Evolutionary conservation across 2,888 invertebrate species (phyloP), one percentile per base, ranked within the genome.

Genomic region (Ophraella communa): DNA sequence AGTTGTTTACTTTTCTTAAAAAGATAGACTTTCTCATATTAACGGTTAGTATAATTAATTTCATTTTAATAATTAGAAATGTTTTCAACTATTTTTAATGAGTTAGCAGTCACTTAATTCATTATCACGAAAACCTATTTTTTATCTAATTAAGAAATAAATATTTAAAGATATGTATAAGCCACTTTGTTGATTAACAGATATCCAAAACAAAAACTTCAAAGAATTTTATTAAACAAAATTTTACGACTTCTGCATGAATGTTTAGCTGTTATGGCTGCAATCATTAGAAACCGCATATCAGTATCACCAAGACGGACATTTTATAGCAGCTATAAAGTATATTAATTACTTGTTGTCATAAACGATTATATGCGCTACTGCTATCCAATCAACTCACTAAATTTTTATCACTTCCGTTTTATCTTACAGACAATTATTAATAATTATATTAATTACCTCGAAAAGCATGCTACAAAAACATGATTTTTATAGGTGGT

Each of bases 281-380:
- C 8, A 5, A 49, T 49, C 24, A 49, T 17, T 23, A 49, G n/a
- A 14, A 24, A 24, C 14, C 49, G 45, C 23, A 17, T 24, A 49
- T 49, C 27, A 24, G 49, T 27, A 49, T 49, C 14, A 49, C 49
- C 21, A 17, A 24, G 10, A 23, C 58, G 21, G 59, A 54, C 49
- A 39, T 52, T 58, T 65, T 65, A 61, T 47, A 33, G 54, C 47
- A 24, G 52, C 47, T 53, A 57, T 60, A 59, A 66, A 63, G 58
- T 58, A 60, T 52, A 58, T 60, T 62, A 63, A 63, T 64, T 55
- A 27, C 66, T 57, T 57, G 62, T 60, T 66, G 66, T 59, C 62
- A 55, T 63, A 64, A 66, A 56, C 63, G 63, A 65, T 65, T 62
- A 62, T 65, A 62, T 39, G 61, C 61, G 65, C 61, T 61, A 57